Conservation (phyloP, 2,113 vertebrate species). For the Paracanthobrama guichenoti region DNA sequence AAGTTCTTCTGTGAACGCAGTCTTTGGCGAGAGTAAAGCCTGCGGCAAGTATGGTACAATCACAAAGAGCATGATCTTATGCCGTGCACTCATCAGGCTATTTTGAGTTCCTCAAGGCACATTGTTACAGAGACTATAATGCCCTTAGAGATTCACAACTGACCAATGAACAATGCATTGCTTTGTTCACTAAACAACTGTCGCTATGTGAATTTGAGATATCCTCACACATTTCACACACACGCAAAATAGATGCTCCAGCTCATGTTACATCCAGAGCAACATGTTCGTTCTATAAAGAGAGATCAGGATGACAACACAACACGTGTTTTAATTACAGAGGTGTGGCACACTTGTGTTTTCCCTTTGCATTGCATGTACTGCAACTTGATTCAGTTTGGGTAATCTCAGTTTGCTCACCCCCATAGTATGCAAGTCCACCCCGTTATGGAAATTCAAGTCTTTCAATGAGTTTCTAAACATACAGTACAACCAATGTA, state of each 20-base stretch:
- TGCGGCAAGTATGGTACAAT: conserved; percentile 39
- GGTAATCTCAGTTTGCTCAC: background rate
- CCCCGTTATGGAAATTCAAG: background rate
- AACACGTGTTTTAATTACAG: conserved; percentile 45
- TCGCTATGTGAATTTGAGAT: conserved; percentile 8
- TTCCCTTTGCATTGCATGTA: background rate
- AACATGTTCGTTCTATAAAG: conserved; percentile 59
- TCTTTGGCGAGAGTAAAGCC: background rate
- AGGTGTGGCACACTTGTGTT: conserved; percentile 13
- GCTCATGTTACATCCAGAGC: conserved; percentile 14
- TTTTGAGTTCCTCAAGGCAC: background rate
- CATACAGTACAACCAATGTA: background rate
- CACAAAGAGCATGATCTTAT: background rate
- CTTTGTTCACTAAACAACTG: conserved; percentile 22
- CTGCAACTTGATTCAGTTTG: conserved; percentile 7
- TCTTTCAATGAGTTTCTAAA: background rate
- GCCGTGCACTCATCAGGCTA: background rate
- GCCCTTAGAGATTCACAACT: conserved; percentile 49
- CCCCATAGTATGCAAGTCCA: background rate
- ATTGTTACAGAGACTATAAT: background rate
- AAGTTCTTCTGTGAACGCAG: background rate
- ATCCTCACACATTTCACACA: background rate
- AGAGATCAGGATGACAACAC: conserved; percentile 63
- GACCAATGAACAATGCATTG: conserved; percentile 54
- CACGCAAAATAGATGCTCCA: conserved; percentile 23